Evolutionary conservation across 2,113 vertebrate species (phyloP).

Genomic region (Phoxinus phoxinus): DNA sequence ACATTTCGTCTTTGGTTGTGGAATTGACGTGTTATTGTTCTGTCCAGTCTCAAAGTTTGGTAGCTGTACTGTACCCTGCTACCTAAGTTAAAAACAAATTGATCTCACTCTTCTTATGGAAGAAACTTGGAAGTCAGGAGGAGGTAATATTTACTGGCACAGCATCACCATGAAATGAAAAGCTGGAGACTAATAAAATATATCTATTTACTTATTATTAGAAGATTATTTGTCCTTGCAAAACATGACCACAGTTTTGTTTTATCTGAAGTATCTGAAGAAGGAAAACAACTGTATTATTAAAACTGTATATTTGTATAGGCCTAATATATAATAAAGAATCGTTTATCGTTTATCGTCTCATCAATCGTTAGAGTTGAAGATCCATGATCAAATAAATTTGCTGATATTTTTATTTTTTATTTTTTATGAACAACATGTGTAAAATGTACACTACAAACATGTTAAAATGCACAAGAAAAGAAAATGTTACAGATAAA

Average conservation of each 20-base stretch:
- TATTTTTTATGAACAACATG: no score
- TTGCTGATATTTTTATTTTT: not conserved
- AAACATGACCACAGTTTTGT: not conserved
- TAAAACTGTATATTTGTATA: no score
- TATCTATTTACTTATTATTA: not conserved
- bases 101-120: not conserved
- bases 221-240: not conserved
- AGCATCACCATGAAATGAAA: not conserved
- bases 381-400: not conserved
- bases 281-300: no score
- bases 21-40: slow-evolving; percentile 36
- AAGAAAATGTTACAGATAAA: no score
- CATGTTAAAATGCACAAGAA: no score
- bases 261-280: no score
- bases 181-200: not conserved
- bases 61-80: not conserved
- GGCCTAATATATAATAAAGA: not conserved
- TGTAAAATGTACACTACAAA: no score
- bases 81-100: not conserved
- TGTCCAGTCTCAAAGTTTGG: not conserved
- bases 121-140: not conserved
- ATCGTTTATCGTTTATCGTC: no score
- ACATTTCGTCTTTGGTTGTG: slow-evolving; percentile 2
- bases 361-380: no score
- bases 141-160: not conserved